Percentiles rank a stretch among this genome's conserved stretches.
Evolutionary conservation across 2,797 vertebrate genomes (phyloP).

Genomic region (Darevskia mixta): DNA sequence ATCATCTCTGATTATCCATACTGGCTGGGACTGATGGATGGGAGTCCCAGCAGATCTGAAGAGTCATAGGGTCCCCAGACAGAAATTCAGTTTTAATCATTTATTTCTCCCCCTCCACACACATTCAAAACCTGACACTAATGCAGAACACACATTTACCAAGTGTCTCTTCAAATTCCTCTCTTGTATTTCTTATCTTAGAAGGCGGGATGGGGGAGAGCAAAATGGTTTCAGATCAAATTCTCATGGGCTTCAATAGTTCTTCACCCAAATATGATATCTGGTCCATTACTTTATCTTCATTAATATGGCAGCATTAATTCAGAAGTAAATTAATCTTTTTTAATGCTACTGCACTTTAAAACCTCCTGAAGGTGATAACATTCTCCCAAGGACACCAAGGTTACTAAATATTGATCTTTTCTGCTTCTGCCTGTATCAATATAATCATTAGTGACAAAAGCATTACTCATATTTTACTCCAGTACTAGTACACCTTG

Average conservation of each 20-base stretch:
- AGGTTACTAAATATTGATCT: constrained; percentile 8
- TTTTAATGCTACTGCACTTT: not conserved
- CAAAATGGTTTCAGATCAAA: not conserved
- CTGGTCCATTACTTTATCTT: constrained; percentile 35
- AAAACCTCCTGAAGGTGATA: not conserved
- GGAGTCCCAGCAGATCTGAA: too few relatives aligned
- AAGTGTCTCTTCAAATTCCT: not conserved
- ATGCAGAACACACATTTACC: not conserved
- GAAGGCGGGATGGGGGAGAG: not conserved
- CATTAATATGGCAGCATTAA: not conserved
- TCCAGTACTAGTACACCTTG: not conserved
- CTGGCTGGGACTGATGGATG: too few relatives aligned
- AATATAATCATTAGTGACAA: constrained; percentile 33
- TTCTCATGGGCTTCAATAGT: not conserved
- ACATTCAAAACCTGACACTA: not conserved
- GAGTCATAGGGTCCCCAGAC: not conserved
- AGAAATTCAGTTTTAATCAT: not conserved
- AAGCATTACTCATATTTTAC: constrained; percentile 30
- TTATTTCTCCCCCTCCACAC: not conserved
- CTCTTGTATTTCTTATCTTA: not conserved
- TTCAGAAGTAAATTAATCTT: constrained; percentile 20
- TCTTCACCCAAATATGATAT: not conserved
- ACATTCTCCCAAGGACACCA: not conserved
- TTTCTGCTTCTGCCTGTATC: constrained; percentile 18
- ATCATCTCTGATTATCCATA: too few relatives aligned